Evolutionary conservation across 2,113 vertebrate genomes (phyloP), one percentile per base, ranked within the genome.

Genomic region (Lipophrys pholis): DNA sequence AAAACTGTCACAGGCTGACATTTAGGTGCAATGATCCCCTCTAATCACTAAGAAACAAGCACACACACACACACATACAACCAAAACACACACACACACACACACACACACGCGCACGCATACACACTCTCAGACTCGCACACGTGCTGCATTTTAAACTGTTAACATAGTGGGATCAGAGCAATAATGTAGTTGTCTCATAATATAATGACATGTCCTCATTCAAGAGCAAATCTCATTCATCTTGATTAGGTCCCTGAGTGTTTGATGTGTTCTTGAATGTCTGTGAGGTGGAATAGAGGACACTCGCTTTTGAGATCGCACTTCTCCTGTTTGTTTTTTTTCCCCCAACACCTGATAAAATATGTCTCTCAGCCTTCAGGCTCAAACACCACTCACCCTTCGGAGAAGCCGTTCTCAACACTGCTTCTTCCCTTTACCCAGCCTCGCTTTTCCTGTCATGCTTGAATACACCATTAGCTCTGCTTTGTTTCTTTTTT

Each of bases 1-100:
- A 92, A 82, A 78, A 48, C 63, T 15, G 55, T 77, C 78, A 63
- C 43, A 40, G 76, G 54, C 62, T 91, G 84, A 85, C 81, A 85
- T 90, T 82, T 71, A 41, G 56, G 70, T n/a, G 60, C 55, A 67
- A 38, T 40, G 41, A 76, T 73, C 51, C 57, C 46, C 35, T 80
- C 74, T 78, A 76, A 87, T 88, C 79, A 87, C 58, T 17, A 17
- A 59, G 11, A 14, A 53, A 54, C 30, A 55, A 17, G 6, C 30
- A 36, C 0, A 7, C 39, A 15, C 10, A 45, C 38, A 10, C 3
- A 6, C 53, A 49, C 21, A 53, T 49, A 21, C 7, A 49, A 30
- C 8, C 52, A 14, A n/a, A 7, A 8, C 8, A 57, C 35, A 15
- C 12, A 42, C 41, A 42, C 41, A 42, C 35, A 65, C 46, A 21